A percentile compares a stretch with the other conserved stretches of the same genome.
phyloP scores from a whole-genome alignment of 2,888 invertebrate genomes.

The Drosophila subsilvestris region DNA sequence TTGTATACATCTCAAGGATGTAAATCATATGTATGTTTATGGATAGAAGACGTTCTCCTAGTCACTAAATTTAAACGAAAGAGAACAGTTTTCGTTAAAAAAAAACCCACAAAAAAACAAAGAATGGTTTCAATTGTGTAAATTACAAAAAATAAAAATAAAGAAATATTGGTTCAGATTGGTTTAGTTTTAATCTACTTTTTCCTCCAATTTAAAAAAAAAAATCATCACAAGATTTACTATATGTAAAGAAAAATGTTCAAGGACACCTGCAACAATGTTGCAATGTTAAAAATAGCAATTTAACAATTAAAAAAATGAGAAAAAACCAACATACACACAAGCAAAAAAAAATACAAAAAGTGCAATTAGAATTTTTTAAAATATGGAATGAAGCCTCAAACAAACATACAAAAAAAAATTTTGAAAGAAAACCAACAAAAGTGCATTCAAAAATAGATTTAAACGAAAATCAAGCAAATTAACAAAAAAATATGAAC shows the following conservation, averaged over 20 bases:
- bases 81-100: not conserved
- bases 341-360: constrained; percentile 33
- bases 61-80: not conserved
- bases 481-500: constrained; percentile 41
- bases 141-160: not conserved
- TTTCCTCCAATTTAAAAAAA: not conserved
- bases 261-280: constrained; percentile 2
- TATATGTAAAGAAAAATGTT: not conserved
- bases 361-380: constrained; percentile 78
- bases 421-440: constrained; percentile 44
- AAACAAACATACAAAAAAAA: constrained; percentile 52
- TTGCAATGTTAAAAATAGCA: not conserved
- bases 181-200: constrained; percentile 1
- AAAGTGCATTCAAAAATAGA: constrained; percentile 69
- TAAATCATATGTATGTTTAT: not conserved
- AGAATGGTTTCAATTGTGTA: constrained; percentile 13
- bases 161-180: constrained; percentile 3
- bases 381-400: constrained; percentile 64
- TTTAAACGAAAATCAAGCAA: constrained; percentile 48
- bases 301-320: not conserved
- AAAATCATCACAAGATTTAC: not conserved
- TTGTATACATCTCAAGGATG: not conserved
- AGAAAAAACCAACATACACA: constrained; percentile 1
- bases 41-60: not conserved
- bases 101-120: constrained; percentile 4